These are phyloP conservation scores for Catostylus mosaicus DNA, from an alignment of 30 jellyfish, hydroid and myxozoan genomes.

Conservation along the genomic window DNA sequence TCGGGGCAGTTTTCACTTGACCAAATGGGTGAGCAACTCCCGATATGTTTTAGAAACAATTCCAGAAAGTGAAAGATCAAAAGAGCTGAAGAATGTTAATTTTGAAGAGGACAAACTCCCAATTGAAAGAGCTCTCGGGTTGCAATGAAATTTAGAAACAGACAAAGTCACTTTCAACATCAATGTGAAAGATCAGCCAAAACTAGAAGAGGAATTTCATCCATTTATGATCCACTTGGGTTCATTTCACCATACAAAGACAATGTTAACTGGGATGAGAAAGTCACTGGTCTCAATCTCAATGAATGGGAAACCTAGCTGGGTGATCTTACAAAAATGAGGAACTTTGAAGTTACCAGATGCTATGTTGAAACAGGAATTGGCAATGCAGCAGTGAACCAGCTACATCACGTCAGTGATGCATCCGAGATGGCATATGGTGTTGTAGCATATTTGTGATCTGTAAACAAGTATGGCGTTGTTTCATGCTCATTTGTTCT, in stretches of 20 bases:
- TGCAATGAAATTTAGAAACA: slow-evolving; percentile 40
- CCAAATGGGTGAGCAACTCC: slow-evolving; percentile 44
- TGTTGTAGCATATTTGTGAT: slow-evolving; percentile 42
- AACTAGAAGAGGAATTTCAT: slow-evolving; percentile 33
- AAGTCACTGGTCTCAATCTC: background rate
- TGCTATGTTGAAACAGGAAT: slow-evolving; percentile 5
- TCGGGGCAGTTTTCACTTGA: slow-evolving; percentile 40
- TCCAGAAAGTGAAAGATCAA: slow-evolving; percentile 35
- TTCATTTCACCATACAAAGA: background rate
- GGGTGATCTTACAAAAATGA: slow-evolving; percentile 9
- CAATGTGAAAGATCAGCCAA: background rate
- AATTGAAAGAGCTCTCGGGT: slow-evolving; percentile 52
- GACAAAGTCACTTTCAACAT: slow-evolving; percentile 6
- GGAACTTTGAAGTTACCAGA: slow-evolving; percentile 20
- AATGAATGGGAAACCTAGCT: slow-evolving; percentile 44
- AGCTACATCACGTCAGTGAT: slow-evolving; percentile 40
- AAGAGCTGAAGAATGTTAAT: slow-evolving; percentile 44
- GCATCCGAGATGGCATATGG: slow-evolving; percentile 57
- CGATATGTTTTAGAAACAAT: slow-evolving; percentile 30
- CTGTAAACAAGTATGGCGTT: slow-evolving; percentile 9
- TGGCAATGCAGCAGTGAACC: slow-evolving; percentile 4
- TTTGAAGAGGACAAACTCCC: slow-evolving; percentile 27
- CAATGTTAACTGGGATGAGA: background rate
- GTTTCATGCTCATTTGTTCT: slow-evolving; percentile 34
- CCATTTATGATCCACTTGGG: slow-evolving; percentile 7